A percentile compares a stretch with the other conserved stretches of the same genome.
Conservation (phyloP, 2,113 vertebrate species). For the Noctilio leporinus region DNA sequence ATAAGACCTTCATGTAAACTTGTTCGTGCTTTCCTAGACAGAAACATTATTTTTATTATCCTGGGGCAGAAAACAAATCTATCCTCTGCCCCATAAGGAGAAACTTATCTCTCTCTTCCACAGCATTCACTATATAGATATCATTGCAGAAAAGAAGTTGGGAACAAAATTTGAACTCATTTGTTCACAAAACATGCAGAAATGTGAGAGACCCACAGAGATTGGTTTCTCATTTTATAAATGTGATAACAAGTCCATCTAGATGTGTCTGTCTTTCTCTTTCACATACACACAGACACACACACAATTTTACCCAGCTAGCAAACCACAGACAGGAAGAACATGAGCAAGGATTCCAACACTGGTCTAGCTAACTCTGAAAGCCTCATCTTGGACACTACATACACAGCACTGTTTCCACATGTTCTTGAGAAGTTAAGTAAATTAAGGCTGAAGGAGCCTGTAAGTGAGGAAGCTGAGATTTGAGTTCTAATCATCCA, state of each 20-base stretch:
- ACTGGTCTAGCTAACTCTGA: background rate
- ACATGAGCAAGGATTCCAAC: background rate
- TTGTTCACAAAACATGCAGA: background rate
- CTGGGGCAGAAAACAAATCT: background rate
- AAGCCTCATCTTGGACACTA: background rate
- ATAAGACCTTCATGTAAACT: background rate
- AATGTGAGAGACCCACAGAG: background rate
- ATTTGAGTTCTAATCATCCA: background rate
- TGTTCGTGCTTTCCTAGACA: background rate
- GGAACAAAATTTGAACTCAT: background rate
- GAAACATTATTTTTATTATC: background rate
- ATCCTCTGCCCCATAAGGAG: background rate
- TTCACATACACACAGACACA: background rate
- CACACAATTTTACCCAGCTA: too few species aligned
- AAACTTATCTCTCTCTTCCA: background rate
- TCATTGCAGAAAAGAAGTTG: background rate
- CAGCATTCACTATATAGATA: background rate
- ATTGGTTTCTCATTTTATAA: background rate
- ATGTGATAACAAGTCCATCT: background rate
- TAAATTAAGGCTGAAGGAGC: background rate
- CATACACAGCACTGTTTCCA: background rate
- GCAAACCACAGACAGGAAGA: background rate
- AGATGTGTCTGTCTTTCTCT: background rate
- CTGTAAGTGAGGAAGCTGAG: background rate
- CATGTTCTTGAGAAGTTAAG: background rate